Conservation (phyloP, 2,888 invertebrate genomes). For the Drosophila barbarae region DNA sequence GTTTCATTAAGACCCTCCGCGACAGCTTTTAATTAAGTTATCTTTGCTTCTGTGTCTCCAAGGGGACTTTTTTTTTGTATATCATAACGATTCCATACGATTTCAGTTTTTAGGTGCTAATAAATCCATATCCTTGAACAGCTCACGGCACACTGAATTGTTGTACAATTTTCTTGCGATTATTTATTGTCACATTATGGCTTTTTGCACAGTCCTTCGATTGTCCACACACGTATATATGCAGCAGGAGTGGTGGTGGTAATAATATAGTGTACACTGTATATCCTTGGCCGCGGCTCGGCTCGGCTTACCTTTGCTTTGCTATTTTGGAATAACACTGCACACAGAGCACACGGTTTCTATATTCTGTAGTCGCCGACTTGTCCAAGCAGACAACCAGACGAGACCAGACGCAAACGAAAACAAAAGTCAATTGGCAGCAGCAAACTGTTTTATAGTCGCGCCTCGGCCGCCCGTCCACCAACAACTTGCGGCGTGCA, state of each 20-base stretch:
- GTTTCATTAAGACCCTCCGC: slow-evolving; percentile 1
- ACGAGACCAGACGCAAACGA: slow-evolving; percentile 80
- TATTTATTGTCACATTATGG: slow-evolving; percentile 30
- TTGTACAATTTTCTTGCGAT: slow-evolving; percentile 11
- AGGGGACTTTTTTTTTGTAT: slow-evolving; percentile 7
- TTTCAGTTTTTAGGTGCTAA: slow-evolving; percentile 23
- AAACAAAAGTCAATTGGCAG: slow-evolving; percentile 80
- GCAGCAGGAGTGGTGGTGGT: not conserved
- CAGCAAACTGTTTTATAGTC: slow-evolving; percentile 82
- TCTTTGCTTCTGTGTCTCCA: slow-evolving; percentile 16
- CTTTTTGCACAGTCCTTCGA: slow-evolving; percentile 51
- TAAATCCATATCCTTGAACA: slow-evolving; percentile 49
- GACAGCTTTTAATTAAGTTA: slow-evolving; percentile 15
- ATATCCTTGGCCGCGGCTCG: slow-evolving; percentile 61
- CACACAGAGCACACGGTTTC: slow-evolving; percentile 35
- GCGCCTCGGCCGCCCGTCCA: slow-evolving; percentile 27
- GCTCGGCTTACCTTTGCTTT: slow-evolving; percentile 57
- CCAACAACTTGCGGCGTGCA: slow-evolving; percentile 31
- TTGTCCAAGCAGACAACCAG: slow-evolving; percentile 74
- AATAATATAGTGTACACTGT: slow-evolving; percentile 23
- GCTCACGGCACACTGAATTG: slow-evolving; percentile 52
- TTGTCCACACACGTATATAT: slow-evolving; percentile 22
- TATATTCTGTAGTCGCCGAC: slow-evolving; percentile 39
- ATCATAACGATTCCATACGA: slow-evolving; percentile 9
- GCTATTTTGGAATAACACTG: slow-evolving; percentile 45